Percentiles rank a stretch among this genome's conserved stretches.
Conservation (phyloP, 2,797 vertebrate genomes). For the Valencia hispanica region DNA sequence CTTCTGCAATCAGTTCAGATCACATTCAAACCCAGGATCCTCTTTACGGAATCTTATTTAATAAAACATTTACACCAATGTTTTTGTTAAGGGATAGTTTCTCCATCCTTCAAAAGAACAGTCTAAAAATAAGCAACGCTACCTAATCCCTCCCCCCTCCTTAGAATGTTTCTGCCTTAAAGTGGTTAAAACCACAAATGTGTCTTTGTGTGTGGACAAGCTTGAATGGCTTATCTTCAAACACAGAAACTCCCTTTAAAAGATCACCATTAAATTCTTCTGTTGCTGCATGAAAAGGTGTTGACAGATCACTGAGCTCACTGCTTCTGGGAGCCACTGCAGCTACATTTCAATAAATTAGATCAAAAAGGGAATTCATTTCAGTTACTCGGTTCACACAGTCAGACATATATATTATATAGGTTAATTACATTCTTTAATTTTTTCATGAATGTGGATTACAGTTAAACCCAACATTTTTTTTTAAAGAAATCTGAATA, state of each 20-base stretch:
- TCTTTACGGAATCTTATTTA: neutral
- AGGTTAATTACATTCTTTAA: neutral
- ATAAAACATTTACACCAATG: neutral
- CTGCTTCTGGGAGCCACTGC: neutral
- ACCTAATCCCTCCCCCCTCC: slow-evolving; percentile 33
- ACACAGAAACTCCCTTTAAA: slow-evolving; percentile 43
- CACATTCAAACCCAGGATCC: neutral
- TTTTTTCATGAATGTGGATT: neutral
- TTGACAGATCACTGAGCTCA: neutral
- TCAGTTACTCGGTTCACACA: neutral
- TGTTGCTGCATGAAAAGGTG: slow-evolving; percentile 24
- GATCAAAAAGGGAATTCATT: neutral
- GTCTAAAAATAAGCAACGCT: slow-evolving; percentile 25
- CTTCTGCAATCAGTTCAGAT: slow-evolving; percentile 1
- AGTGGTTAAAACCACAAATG: slow-evolving; percentile 49
- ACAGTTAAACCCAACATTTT: neutral
- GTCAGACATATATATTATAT: neutral
- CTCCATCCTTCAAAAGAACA: slow-evolving; percentile 1
- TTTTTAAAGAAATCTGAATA: neutral
- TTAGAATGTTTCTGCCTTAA: slow-evolving; percentile 35
- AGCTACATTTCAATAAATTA: neutral
- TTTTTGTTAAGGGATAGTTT: no score
- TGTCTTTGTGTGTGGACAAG: slow-evolving; percentile 66
- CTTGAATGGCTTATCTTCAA: slow-evolving; percentile 58
- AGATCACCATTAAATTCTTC: slow-evolving; percentile 45